Conservation (phyloP, 2,888 invertebrate genomes). For the Sphaerophoria taeniata region DNA sequence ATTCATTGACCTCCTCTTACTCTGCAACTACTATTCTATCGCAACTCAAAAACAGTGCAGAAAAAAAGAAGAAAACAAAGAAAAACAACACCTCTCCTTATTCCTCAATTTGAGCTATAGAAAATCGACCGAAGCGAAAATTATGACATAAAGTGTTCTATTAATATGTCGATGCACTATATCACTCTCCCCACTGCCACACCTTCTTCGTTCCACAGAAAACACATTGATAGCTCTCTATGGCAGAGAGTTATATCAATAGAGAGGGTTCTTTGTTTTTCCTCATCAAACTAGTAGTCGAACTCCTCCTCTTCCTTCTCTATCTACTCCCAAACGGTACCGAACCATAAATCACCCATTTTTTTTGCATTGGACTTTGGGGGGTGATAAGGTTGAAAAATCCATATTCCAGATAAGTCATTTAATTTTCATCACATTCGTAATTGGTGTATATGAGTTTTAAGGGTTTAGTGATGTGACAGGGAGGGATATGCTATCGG, state of each 20-base stretch:
- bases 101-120: background rate
- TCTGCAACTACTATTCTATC: background rate
- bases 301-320: background rate
- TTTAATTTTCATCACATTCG: slow-evolving; percentile 52
- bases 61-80: slow-evolving; percentile 13
- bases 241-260: slow-evolving; percentile 47
- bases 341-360: background rate
- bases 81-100: slow-evolving; percentile 42
- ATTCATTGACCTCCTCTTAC: slow-evolving; percentile 60
- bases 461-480: background rate
- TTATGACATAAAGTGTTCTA: slow-evolving; percentile 71
- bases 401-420: slow-evolving; percentile 62
- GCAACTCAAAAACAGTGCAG: slow-evolving; percentile 3
- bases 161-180: slow-evolving; percentile 67
- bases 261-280: slow-evolving; percentile 50
- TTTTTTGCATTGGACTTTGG: background rate
- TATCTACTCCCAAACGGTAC: background rate
- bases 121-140: slow-evolving; percentile 22
- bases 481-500: background rate
- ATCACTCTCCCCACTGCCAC: background rate
- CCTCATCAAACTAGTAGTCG: background rate
- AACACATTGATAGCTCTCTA: background rate
- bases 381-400: slow-evolving; percentile 32
- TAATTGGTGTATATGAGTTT: slow-evolving; percentile 25
- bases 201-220: background rate